Base-by-base conservation (phyloP, 2,797 vertebrate genomes). In the Enteromius paludinosus region DNA sequence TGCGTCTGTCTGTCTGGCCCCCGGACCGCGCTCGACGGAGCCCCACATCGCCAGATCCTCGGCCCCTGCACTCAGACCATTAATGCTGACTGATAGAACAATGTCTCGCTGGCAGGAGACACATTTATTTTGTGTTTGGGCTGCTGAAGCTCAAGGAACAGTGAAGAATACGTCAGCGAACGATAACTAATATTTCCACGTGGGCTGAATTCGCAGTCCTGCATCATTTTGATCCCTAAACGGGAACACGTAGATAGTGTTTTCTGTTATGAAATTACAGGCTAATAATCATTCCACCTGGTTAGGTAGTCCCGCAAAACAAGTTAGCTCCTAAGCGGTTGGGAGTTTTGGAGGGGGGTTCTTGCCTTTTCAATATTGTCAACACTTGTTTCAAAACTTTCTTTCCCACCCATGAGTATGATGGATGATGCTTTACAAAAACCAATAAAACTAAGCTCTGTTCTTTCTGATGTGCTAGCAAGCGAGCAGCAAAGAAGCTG, bases 71-170 rank as follows among this genome's bases (percentile, higher is more conserved):
- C 47, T 78, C 78, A 73, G 45, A 25, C 30, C 11, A 54, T 72
- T 82, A 65, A 82, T 73, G 65, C 73, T 82, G 78, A 83, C 62
- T 79, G 78, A 82, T 81, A 85, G 20, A 61, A 69, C 82, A 64
- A 77, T 82, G 61, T 35, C 45, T 74, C 64, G 15, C 62, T 69
- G 28, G 35, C 8, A 59, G 62, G 64, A 83, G 62, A 69, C 49
- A 61, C 81, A 68, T 75, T 82, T 82, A 54, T 82, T 77, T 69
- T 68, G 12, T 69, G 35, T 56, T 17, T 28, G 18, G 70, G 30
- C 41, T 14, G 28, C 54, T 52, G 62, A 76, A 35, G 28, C 64
- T 83, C 33, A 56, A 77, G 41, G 20, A 82, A 64, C 30, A 74
- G 20, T 38, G 9, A 28, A 81, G 78, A 70, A 80, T 71, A 47